These are phyloP conservation scores for Muscicapa adusta DNA, from an alignment of 2,113 vertebrate species.

Conservation along the genomic window DNA sequence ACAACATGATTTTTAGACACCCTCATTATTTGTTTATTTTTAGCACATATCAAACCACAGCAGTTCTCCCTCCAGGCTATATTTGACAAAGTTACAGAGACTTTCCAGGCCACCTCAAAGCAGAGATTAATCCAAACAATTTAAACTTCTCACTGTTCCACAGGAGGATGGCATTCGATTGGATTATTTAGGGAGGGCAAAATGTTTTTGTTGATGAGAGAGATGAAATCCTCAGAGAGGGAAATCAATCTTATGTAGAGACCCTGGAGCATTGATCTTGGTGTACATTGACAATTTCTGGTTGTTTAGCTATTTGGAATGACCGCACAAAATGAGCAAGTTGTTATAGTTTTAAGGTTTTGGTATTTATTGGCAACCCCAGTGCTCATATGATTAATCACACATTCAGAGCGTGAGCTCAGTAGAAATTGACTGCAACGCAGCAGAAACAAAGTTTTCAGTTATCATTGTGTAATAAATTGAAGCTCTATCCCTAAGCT, in stretches of 20 bases:
- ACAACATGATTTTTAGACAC: neutral
- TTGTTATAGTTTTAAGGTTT: slow-evolving; percentile 79
- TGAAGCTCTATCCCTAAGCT: slow-evolving; percentile 73
- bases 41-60: neutral
- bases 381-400: slow-evolving; percentile 87
- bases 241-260: slow-evolving; percentile 83
- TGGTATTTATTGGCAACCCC: slow-evolving; percentile 83
- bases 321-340: slow-evolving; percentile 81
- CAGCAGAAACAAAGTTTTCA: slow-evolving; percentile 77
- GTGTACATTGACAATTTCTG: slow-evolving; percentile 80
- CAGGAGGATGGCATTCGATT: slow-evolving; percentile 74
- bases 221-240: slow-evolving; percentile 83
- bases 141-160: slow-evolving; percentile 34
- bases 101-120: slow-evolving; percentile 6
- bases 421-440: slow-evolving; percentile 77
- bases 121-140: slow-evolving; percentile 42
- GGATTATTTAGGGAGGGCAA: slow-evolving; percentile 84
- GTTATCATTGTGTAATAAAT: slow-evolving; percentile 75
- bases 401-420: slow-evolving; percentile 76
- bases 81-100: slow-evolving; percentile 26
- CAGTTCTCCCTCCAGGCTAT: neutral
- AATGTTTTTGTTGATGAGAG: slow-evolving; percentile 86
- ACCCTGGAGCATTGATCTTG: slow-evolving; percentile 81
- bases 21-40: slow-evolving; percentile 12
- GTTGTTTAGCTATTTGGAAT: slow-evolving; percentile 81